Conservation (phyloP, 1,140 invertebrate species). For the Drosophila varians region DNA sequence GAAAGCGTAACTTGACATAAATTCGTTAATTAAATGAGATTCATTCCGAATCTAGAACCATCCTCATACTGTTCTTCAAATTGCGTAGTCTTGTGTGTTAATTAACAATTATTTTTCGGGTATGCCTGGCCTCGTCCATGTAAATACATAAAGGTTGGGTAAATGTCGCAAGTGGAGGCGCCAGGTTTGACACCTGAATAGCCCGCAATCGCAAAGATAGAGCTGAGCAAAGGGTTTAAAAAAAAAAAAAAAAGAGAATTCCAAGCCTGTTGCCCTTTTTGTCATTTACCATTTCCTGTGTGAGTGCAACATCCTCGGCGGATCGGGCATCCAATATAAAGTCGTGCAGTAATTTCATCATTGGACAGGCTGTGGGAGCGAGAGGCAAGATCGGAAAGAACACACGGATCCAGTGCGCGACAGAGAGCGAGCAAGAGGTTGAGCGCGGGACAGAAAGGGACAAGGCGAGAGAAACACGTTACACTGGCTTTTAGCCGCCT, state of each 20-base stretch:
- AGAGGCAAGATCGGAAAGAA: constrained; percentile 38
- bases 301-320: constrained; percentile 78
- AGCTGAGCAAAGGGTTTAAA: background rate
- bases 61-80: no score
- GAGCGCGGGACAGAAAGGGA: constrained; percentile 20
- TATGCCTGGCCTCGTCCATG: no score
- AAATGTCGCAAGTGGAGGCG: background rate
- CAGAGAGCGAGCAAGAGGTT: constrained; percentile 28
- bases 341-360: constrained; percentile 83
- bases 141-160: background rate
- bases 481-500: constrained; percentile 55
- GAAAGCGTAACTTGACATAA: no score
- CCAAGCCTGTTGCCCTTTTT: background rate
- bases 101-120: background rate
- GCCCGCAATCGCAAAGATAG: no score
- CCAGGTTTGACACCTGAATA: background rate
- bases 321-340: constrained; percentile 77
- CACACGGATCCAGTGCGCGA: constrained; percentile 48
- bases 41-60: no score
- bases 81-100: background rate
- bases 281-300: constrained; percentile 81
- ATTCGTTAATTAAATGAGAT: no score
- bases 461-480: constrained; percentile 58
- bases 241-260: background rate
- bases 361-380: constrained; percentile 53